phyloP scores from a whole-genome alignment of 1,140 invertebrate species.

The Procambarus virginalis region DNA sequence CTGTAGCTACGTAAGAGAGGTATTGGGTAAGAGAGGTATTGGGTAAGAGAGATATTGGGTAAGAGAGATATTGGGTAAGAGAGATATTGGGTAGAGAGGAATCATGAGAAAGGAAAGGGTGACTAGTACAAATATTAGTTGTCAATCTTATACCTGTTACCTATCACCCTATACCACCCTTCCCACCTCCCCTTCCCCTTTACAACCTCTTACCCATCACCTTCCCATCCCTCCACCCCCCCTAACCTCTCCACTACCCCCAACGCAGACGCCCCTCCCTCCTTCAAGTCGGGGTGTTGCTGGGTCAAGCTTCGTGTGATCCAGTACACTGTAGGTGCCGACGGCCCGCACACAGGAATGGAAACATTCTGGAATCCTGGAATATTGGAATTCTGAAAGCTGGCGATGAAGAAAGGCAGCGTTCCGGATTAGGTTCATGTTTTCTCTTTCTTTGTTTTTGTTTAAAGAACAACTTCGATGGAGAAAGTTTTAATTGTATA shows the following conservation, averaged over 20 bases:
- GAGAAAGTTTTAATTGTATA: constrained; percentile 46
- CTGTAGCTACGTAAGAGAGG: too few relatives aligned
- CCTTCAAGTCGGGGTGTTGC: not conserved
- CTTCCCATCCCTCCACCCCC: not conserved
- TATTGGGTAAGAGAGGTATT: too few relatives aligned
- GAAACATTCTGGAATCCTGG: constrained; percentile 15
- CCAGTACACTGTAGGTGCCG: not conserved
- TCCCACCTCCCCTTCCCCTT: not conserved
- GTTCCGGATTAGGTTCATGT: constrained; percentile 23
- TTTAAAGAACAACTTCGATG: constrained; percentile 14
- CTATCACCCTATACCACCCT: not conserved
- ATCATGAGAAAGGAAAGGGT: too few relatives aligned
- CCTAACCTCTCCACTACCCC: not conserved
- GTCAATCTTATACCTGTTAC: not conserved
- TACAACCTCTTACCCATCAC: not conserved
- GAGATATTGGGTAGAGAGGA: too few relatives aligned
- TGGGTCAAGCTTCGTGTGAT: not conserved
- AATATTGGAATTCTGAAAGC: constrained; percentile 34
- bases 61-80: too few relatives aligned
- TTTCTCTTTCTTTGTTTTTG: constrained; percentile 16
- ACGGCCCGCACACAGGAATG: not conserved
- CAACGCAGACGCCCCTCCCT: not conserved
- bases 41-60: too few relatives aligned
- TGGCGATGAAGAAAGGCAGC: not conserved
- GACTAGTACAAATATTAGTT: too few relatives aligned